Evolutionary conservation across 2,888 invertebrate genomes (phyloP), one percentile per base, ranked within the genome.

Genomic region (Ischnura elegans): DNA sequence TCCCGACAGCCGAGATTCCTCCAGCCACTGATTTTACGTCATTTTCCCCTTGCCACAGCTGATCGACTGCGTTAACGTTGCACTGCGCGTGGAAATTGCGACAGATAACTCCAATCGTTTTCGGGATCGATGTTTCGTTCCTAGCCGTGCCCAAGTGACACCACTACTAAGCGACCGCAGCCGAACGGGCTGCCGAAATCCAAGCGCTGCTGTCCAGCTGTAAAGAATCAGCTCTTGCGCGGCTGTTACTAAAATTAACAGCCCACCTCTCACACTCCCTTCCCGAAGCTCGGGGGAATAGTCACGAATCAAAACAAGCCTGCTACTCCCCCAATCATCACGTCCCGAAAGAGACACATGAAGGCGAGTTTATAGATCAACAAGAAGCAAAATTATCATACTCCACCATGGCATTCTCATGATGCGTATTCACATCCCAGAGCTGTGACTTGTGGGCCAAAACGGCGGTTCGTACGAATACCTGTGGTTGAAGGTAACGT

Each of bases 201-300:
- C 61, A 90, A 90, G 90, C 90, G 51, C 55, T n/a, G 51, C 51
- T 90, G 90, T 90, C 90, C 90, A 90, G 61, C 90, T 66, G 55
- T 61, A 42, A 90, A 90, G 61, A 61, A 90, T 90, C 90, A 43
- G 61, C 90, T 90, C 90, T 90, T 90, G 61, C 90, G 90, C 61
- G 43, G 90, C 90, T 90, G 90, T 90, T 90, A 90, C 90, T 90
- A 90, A 61, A 43, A 90, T 90, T 90, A 90, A 90, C 90, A 90
- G 90, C 47, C 90, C 61, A 25, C 90, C 90, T 66, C 61, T 42
- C 90, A 61, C 61, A 51, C 36, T 36, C 76, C 61, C 61, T 43
- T 90, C 66, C 66, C 43, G n/a, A 43, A 36, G 61, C 55, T 36
- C 21, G 61, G 61, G 61, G 90, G n/a, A 61, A 90, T 90, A 90